Percentiles rank a stretch among this genome's conserved stretches.
These are phyloP conservation scores for Sycophila sp. DNA, from an alignment of 1,140 invertebrate species.

Conservation along the genomic window DNA sequence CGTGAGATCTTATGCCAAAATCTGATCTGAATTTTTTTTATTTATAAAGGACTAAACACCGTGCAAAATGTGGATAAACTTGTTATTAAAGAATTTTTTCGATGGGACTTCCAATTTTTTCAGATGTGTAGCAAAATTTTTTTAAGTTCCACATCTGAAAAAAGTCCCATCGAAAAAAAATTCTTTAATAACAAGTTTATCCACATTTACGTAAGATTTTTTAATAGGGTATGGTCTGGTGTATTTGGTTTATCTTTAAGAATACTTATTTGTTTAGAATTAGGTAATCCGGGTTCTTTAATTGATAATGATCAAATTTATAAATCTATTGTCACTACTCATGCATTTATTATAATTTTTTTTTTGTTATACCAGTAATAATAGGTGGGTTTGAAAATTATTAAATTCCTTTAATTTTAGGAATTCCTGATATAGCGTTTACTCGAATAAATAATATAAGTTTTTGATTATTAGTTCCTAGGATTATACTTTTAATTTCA, in stretches of 20 bases:
- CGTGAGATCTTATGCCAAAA: too few species aligned
- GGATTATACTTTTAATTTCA: conserved; percentile 70
- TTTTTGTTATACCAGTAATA: conserved; percentile 81
- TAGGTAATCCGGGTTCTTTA: conserved; percentile 70
- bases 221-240: conserved; percentile 72
- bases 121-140: too few species aligned
- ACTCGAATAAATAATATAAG: conserved; percentile 83
- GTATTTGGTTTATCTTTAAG: conserved; percentile 73
- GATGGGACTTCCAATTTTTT: too few species aligned
- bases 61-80: too few species aligned
- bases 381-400: conserved; percentile 84
- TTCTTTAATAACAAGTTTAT: too few species aligned
- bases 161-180: too few species aligned
- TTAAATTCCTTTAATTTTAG: too few species aligned
- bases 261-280: conserved; percentile 75
- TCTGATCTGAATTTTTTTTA: too few species aligned
- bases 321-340: conserved; percentile 76
- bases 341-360: conserved; percentile 84
- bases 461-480: conserved; percentile 76
- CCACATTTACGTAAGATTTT: too few species aligned
- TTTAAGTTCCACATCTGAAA: too few species aligned
- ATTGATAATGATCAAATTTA: conserved; percentile 77
- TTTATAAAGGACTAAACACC: too few species aligned
- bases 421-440: conserved; percentile 79
- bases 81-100: too few species aligned